Conservation (phyloP, 2,113 vertebrate species). For the Cyrtonyx montezumae region DNA sequence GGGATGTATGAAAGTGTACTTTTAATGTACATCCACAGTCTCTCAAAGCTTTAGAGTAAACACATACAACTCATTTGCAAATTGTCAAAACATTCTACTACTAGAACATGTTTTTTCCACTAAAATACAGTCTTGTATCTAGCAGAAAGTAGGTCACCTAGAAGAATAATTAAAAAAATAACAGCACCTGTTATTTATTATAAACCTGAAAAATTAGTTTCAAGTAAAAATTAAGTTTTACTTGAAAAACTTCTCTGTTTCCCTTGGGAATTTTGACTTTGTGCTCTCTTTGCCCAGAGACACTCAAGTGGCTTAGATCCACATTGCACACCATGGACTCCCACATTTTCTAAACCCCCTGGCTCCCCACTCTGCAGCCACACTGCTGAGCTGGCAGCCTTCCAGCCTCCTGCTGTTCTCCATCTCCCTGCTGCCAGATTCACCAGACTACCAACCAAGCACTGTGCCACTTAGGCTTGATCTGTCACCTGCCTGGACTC, state of each 20-base stretch:
- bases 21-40: neutral
- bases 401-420: neutral
- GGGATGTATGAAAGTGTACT: neutral
- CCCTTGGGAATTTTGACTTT: neutral
- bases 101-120: neutral
- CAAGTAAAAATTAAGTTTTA: neutral
- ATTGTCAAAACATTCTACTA: neutral
- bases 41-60: neutral
- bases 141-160: neutral
- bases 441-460: neutral
- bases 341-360: neutral
- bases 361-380: neutral
- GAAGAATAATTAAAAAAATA: neutral
- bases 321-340: rapidly evolving
- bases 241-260: neutral
- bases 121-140: neutral
- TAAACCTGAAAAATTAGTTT: neutral
- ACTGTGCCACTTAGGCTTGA: neutral
- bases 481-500: neutral
- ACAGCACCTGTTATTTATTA: neutral
- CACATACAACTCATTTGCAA: neutral
- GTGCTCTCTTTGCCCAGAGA: neutral
- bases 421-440: neutral
- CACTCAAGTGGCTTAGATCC: neutral
- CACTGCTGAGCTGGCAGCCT: neutral